Conservation (phyloP, 2,888 invertebrate genomes). For the Drosophila macrothrix region DNA sequence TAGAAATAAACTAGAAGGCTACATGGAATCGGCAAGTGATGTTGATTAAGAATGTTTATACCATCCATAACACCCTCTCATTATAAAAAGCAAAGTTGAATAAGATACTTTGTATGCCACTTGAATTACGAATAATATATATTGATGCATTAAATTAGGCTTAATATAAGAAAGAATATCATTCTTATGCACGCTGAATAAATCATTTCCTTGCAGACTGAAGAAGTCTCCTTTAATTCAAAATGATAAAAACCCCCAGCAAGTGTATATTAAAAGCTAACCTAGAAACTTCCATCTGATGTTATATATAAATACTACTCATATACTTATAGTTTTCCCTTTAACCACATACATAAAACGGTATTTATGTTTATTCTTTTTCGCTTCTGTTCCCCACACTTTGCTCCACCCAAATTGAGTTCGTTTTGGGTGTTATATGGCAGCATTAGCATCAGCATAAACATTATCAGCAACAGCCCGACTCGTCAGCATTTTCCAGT, state of each 20-base stretch:
- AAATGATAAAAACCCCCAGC: neutral
- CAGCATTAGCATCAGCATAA: slow-evolving; percentile 49
- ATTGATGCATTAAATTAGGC: neutral
- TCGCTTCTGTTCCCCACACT: neutral
- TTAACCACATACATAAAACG: slow-evolving; percentile 12
- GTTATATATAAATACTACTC: neutral
- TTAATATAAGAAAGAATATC: neutral
- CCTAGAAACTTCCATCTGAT: neutral
- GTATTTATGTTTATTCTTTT: slow-evolving; percentile 17
- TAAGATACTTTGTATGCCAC: neutral
- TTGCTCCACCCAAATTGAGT: slow-evolving; percentile 2
- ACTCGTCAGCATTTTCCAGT: slow-evolving; percentile 47
- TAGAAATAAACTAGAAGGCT: neutral
- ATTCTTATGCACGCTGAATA: neutral
- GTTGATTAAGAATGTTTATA: neutral
- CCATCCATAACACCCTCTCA: neutral
- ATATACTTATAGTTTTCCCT: neutral
- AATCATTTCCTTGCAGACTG: neutral
- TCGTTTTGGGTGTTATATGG: slow-evolving; percentile 20
- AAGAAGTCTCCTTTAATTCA: too few relatives aligned
- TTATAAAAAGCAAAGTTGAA: neutral
- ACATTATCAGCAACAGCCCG: slow-evolving; percentile 35
- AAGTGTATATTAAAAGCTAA: neutral
- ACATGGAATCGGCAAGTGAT: neutral
- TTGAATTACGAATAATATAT: neutral